Percentiles rank a stretch among this genome's conserved stretches.
Conservation (phyloP, 2,888 invertebrate genomes). For the Dryococelus australis region DNA sequence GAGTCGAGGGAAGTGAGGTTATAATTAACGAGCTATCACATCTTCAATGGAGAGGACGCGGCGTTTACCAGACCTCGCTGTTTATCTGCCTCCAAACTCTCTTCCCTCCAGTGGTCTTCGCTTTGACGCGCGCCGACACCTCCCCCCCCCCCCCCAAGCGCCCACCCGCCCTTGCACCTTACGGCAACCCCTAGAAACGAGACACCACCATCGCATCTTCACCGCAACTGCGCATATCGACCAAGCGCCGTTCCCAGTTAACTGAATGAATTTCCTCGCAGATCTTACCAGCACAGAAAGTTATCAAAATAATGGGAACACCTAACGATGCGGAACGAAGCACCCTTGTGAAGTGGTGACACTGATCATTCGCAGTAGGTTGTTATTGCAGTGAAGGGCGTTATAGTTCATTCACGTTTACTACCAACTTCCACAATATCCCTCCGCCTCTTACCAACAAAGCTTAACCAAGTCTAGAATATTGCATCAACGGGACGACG, state of each 20-base stretch:
- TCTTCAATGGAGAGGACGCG: background rate
- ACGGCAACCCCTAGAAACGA: background rate
- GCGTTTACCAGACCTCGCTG: conserved; percentile 3
- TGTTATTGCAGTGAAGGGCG: too few relatives aligned
- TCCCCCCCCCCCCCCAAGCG: background rate
- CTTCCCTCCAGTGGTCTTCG: background rate
- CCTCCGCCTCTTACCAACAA: too few relatives aligned
- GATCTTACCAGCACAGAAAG: too few relatives aligned
- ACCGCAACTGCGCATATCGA: background rate
- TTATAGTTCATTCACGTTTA: too few relatives aligned
- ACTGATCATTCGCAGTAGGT: too few relatives aligned
- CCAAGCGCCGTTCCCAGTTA: background rate
- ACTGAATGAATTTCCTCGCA: too few relatives aligned
- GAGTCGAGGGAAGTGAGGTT: background rate
- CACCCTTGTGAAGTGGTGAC: too few relatives aligned
- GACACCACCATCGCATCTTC: background rate
- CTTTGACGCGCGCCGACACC: background rate
- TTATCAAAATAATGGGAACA: too few relatives aligned
- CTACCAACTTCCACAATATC: too few relatives aligned
- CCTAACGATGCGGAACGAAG: too few relatives aligned
- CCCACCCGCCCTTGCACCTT: background rate
- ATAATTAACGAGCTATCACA: conserved; percentile 11
- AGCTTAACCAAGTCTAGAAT: too few relatives aligned
- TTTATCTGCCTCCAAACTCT: conserved; percentile 2
- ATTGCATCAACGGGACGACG: too few relatives aligned